A percentile compares a stretch with the other conserved stretches of the same genome.
Conservation (phyloP, 2,797 vertebrate species). For the Brotula barbata region DNA sequence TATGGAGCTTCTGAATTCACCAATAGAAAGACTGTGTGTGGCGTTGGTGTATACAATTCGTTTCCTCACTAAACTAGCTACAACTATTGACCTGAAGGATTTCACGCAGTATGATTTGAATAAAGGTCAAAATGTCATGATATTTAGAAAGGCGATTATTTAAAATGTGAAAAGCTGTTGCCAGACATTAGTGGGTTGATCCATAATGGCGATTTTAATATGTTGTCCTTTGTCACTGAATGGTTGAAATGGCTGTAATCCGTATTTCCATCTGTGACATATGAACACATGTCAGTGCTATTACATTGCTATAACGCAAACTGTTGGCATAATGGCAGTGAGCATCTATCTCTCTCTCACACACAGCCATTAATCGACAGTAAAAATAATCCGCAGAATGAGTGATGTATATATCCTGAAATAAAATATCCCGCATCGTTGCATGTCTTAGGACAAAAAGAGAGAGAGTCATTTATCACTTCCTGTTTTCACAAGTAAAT, state of each 20-base stretch:
- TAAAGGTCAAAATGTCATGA: not conserved
- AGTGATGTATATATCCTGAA: slow-evolving; percentile 57
- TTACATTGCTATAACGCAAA: not conserved
- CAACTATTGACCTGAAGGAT: too few species aligned
- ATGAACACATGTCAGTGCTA: not conserved
- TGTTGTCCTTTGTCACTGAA: not conserved
- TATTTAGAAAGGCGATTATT: not conserved
- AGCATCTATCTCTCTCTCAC: not conserved
- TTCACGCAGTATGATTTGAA: too few species aligned
- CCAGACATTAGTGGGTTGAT: not conserved
- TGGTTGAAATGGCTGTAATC: not conserved
- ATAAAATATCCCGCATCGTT: slow-evolving; percentile 55
- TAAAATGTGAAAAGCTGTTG: not conserved
- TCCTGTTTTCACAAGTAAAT: slow-evolving; percentile 42
- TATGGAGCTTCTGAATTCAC: too few species aligned
- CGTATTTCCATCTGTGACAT: not conserved
- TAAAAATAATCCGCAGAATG: slow-evolving; percentile 34
- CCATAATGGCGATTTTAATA: not conserved
- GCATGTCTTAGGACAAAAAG: slow-evolving; percentile 24
- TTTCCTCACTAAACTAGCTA: too few species aligned
- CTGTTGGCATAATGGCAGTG: not conserved
- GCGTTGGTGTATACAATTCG: too few species aligned
- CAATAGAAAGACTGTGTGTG: too few species aligned
- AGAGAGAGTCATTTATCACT: slow-evolving; percentile 33
- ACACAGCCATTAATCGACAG: slow-evolving; percentile 6